These are phyloP conservation scores for Anguilla pacifica DNA, from an alignment of 2,797 vertebrate species.

Conservation along the genomic window DNA sequence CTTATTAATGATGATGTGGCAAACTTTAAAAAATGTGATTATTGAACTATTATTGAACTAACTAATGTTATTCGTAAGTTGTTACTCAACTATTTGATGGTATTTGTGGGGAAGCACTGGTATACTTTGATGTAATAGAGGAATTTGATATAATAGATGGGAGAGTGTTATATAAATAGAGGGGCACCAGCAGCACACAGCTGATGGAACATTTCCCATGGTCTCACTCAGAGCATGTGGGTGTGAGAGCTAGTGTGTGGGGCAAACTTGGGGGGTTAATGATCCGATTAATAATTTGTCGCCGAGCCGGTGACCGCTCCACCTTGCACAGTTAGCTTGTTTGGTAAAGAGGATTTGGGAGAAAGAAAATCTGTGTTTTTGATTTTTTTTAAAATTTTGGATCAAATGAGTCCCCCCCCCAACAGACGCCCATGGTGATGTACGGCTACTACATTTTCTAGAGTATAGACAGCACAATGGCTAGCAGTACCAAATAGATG, in stretches of 20 bases:
- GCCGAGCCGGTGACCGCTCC: constrained; percentile 46
- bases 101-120: neutral
- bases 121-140: neutral
- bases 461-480: neutral
- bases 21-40: neutral
- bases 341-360: constrained; percentile 47
- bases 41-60: too few relatives aligned
- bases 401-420: constrained; percentile 6
- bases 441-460: neutral
- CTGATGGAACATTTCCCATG: neutral
- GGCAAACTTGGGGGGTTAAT: constrained; percentile 35
- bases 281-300: constrained; percentile 48
- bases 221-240: constrained; percentile 9
- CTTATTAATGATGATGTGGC: neutral
- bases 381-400: constrained; percentile 13
- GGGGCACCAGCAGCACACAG: neutral
- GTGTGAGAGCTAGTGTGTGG: constrained; percentile 28
- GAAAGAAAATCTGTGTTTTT: constrained; percentile 38
- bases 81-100: neutral
- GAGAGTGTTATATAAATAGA: neutral
- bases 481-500: neutral
- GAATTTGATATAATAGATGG: neutral
- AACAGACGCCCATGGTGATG: neutral
- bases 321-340: constrained; percentile 50
- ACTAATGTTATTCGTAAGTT: neutral